Evolutionary conservation across 2,888 invertebrate genomes (phyloP).

Genomic region (Calameuta pallipes): DNA sequence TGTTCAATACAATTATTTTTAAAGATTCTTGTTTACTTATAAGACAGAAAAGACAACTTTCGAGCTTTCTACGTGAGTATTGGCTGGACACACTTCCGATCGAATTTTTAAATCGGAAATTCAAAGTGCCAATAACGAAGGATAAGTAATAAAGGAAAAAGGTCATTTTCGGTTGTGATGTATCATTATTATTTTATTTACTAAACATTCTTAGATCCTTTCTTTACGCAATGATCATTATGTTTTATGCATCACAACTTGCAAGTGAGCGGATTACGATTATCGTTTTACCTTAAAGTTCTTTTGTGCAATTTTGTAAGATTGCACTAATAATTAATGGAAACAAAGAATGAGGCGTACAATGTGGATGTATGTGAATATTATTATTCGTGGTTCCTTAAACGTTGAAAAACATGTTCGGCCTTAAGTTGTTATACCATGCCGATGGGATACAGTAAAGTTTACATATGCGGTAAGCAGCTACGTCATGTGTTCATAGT

Average conservation of each 20-base stretch:
- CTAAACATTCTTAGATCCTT: not conserved
- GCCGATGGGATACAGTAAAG: not conserved
- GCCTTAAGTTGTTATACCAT: not conserved
- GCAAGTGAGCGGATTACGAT: not conserved
- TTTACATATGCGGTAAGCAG: not conserved
- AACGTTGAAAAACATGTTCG: not conserved
- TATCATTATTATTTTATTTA: not conserved
- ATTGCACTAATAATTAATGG: not conserved
- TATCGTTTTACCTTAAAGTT: not conserved
- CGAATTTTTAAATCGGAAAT: not conserved
- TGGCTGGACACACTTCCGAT: not conserved
- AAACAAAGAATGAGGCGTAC: not conserved
- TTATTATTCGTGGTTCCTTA: not conserved
- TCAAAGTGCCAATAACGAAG: not conserved
- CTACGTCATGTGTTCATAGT: constrained; percentile 37
- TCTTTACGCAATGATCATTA: not conserved
- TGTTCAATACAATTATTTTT: not conserved
- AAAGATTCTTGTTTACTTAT: not conserved
- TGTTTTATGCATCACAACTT: not conserved
- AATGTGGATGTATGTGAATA: not conserved
- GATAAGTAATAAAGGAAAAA: not conserved
- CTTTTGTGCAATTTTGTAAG: not conserved
- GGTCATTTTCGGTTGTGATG: not conserved
- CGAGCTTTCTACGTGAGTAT: not conserved
- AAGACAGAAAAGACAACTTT: not conserved